A percentile compares a stretch with the other conserved stretches of the same genome.
Evolutionary conservation across 2,113 vertebrate genomes (phyloP).

Genomic region (Tapirus terrestris): DNA sequence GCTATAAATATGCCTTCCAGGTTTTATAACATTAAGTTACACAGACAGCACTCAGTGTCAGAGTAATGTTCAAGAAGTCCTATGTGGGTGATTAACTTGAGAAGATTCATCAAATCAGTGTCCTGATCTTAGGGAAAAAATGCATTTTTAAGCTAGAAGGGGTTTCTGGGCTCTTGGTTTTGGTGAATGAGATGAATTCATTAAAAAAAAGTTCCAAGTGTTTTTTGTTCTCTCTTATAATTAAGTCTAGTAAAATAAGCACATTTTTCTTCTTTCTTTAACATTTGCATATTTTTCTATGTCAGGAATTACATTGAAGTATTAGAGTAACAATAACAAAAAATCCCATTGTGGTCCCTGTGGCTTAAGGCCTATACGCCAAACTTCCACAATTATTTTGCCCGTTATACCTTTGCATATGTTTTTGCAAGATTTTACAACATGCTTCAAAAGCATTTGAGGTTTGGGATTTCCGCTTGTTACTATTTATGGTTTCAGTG

Average conservation of each 20-base stretch:
- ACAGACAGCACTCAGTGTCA: constrained; percentile 57
- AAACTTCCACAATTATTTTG: constrained; percentile 60
- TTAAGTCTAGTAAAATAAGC: constrained; percentile 60
- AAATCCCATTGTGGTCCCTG: background rate
- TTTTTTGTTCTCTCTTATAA: constrained; percentile 53
- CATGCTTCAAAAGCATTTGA: constrained; percentile 70
- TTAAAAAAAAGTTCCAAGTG: background rate
- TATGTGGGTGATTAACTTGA: constrained; percentile 73
- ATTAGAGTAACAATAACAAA: constrained; percentile 57
- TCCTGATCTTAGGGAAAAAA: constrained; percentile 39
- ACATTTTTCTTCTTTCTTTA: constrained; percentile 44
- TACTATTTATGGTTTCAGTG: constrained; percentile 47
- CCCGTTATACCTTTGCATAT: constrained; percentile 26
- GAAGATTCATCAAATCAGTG: constrained; percentile 63
- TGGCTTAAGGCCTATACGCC: background rate
- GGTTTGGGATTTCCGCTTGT: constrained; percentile 59
- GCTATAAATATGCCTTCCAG: constrained; percentile 76
- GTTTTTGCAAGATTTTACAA: constrained; percentile 69
- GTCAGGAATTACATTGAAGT: constrained; percentile 44
- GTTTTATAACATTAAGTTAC: constrained; percentile 75
- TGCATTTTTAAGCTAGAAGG: constrained; percentile 66
- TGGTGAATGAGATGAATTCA: constrained; percentile 65
- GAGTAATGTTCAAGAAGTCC: constrained; percentile 63
- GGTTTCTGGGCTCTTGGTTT: constrained; percentile 37
- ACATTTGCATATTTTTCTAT: constrained; percentile 46